These are phyloP conservation scores for Fistularia commersonii DNA, from an alignment of 2,797 vertebrate genomes.

Conservation along the genomic window DNA sequence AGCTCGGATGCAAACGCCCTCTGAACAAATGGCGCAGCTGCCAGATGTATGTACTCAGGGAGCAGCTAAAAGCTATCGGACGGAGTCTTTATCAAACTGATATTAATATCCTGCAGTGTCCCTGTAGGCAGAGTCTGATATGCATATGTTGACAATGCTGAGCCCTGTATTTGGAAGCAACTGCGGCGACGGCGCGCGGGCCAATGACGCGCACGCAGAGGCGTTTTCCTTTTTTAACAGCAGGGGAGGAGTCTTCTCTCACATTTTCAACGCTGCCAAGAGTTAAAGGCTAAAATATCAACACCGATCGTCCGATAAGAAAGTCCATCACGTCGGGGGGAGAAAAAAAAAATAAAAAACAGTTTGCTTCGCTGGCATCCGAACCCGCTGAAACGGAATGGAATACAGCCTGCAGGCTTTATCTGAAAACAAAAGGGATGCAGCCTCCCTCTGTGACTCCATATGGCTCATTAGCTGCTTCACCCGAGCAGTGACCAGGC, in stretches of 20 bases:
- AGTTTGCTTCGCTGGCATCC: slow-evolving; percentile 8
- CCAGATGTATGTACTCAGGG: slow-evolving; percentile 13
- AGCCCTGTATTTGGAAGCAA: slow-evolving; percentile 32
- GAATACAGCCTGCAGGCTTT: slow-evolving; percentile 37
- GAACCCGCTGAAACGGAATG: slow-evolving; percentile 18
- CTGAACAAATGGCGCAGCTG: slow-evolving; percentile 26
- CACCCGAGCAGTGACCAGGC: slow-evolving; percentile 23
- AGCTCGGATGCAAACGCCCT: slow-evolving; percentile 3
- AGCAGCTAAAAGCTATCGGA: slow-evolving; percentile 26
- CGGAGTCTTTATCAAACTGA: slow-evolving; percentile 44
- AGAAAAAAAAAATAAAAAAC: slow-evolving; percentile 21
- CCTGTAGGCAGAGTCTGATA: slow-evolving; percentile 35
- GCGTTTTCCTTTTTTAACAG: slow-evolving; percentile 16
- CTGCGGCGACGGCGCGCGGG: slow-evolving; percentile 10
- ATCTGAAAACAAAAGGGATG: slow-evolving; percentile 33
- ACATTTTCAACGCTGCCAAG: slow-evolving; percentile 24
- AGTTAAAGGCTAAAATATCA: slow-evolving; percentile 16
- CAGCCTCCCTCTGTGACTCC: slow-evolving; percentile 39
- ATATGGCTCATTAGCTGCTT: slow-evolving; percentile 46
- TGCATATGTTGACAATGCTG: slow-evolving; percentile 36
- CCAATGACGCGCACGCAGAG: slow-evolving; percentile 16
- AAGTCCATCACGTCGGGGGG: slow-evolving; percentile 13
- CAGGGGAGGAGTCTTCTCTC: slow-evolving; percentile 23
- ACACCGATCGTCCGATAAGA: slow-evolving; percentile 48
- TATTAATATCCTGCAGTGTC: slow-evolving; percentile 58